Evolutionary conservation across 2,888 invertebrate species (phyloP).

Genomic region (Hydraecia micacea): DNA sequence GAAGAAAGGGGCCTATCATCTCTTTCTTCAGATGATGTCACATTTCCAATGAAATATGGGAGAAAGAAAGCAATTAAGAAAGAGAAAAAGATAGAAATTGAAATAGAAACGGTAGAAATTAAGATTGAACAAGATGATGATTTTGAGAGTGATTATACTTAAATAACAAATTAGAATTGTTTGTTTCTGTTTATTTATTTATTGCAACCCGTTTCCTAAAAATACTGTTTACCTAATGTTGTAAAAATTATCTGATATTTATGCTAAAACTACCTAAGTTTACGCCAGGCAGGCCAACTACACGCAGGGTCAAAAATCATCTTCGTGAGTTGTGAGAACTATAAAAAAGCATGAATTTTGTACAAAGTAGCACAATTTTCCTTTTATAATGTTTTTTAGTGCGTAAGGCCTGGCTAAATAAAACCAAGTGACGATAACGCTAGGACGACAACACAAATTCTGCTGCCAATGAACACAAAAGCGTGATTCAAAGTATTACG

Average conservation of each 20-base stretch:
- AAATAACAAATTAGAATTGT: background rate
- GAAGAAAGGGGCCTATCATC: background rate
- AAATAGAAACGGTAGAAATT: conserved; percentile 1
- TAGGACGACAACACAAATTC: background rate
- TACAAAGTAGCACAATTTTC: background rate
- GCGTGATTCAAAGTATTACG: background rate
- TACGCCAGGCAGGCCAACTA: background rate
- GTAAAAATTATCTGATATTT: background rate
- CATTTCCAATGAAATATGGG: background rate
- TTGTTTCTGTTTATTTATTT: background rate
- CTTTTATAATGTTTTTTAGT: background rate
- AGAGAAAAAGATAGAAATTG: background rate
- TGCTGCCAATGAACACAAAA: background rate
- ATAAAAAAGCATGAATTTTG: background rate
- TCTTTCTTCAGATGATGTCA: background rate
- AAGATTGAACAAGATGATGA: background rate
- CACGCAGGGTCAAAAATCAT: background rate
- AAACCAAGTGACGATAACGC: background rate
- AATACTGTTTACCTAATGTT: too few species aligned
- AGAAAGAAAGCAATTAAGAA: conserved; percentile 5
- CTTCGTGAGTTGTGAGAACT: background rate
- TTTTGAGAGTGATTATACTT: background rate
- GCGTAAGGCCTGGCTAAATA: background rate
- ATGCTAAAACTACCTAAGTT: background rate
- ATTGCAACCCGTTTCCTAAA: background rate